Evolutionary conservation across 2,797 vertebrate genomes (phyloP), one percentile per base, ranked within the genome.

Genomic region (Paguma larvata): DNA sequence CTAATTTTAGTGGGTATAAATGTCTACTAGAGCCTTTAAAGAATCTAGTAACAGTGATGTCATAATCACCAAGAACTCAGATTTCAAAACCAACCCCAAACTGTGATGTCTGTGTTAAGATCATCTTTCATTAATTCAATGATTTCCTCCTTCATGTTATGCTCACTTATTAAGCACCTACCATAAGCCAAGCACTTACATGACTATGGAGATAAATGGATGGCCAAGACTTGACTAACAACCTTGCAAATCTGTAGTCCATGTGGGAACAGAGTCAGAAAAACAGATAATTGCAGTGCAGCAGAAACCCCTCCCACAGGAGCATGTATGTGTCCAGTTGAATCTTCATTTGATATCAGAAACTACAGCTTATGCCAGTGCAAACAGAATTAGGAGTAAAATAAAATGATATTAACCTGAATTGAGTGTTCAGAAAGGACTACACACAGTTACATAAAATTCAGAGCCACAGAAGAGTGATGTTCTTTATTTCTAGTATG

Each of bases 361-460:
- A 21, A 38, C 30, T 91, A 73, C 59, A 92, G 41, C 56, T 85
- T 63, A 59, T n/a, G 59, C 30, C 46, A 91, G 19, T 30, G 53
- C 51, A 88, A 93, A 89, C 0, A 95, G 34, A 95, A 91, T 85
- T 80, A 80, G 91, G 10, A 68, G 51, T 19, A 91, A 72, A 25
- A 63, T 34, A 93, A 75, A 94, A 48, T 63, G 86, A 62, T 51
- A 62, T 75, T 80, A 75, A 56, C 44, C 21, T 91, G 48, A 90
- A 62, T 2, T 62, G 38, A 89, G 30, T 63, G 27, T 75, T 96
- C 48, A 87, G 18, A 89, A 75, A 87, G 3, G 12, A 21, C 59
- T 34, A 83, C 5, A 1, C 48, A 79, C 30, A 62, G 16, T 77
- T 70, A 14, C 18, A 82, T 90, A 70, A 59, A 96, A 96, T 78